Percentiles rank a stretch among this genome's conserved stretches.
Evolutionary conservation across 1,140 invertebrate species (phyloP).

Genomic region (Drosophila insularis): DNA sequence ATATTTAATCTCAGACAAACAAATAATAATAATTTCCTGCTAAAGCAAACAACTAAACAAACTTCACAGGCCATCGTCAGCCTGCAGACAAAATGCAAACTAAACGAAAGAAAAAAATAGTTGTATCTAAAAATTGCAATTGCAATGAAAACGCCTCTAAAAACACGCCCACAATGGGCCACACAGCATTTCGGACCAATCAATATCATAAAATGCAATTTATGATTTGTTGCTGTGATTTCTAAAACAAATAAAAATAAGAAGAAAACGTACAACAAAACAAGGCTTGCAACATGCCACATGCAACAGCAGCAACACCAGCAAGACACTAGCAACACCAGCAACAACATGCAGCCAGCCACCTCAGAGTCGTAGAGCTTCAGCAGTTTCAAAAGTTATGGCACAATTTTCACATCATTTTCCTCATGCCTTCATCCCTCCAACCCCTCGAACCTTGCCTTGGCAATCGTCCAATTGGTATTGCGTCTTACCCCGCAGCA

Average conservation of each 20-base stretch:
- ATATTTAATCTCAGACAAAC: constrained; percentile 63
- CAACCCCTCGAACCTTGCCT: not conserved
- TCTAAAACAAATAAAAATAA: constrained; percentile 79
- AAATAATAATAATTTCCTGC: constrained; percentile 75
- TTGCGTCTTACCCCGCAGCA: constrained; percentile 15
- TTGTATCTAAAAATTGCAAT: constrained; percentile 38
- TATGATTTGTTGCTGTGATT: constrained; percentile 80
- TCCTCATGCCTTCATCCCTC: constrained; percentile 23
- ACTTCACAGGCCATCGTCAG: constrained; percentile 30
- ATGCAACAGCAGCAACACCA: constrained; percentile 54
- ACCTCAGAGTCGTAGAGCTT: constrained; percentile 20
- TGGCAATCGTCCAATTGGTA: not conserved
- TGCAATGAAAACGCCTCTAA: constrained; percentile 38
- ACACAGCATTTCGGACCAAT: constrained; percentile 59
- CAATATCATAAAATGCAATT: constrained; percentile 81
- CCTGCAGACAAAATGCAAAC: constrained; percentile 18
- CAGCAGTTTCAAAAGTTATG: constrained; percentile 62
- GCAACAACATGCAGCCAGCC: constrained; percentile 37
- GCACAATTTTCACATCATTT: constrained; percentile 82
- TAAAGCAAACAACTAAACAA: constrained; percentile 60
- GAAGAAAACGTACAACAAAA: constrained; percentile 52
- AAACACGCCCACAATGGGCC: constrained; percentile 57
- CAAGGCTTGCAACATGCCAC: constrained; percentile 53
- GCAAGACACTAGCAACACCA: constrained; percentile 31
- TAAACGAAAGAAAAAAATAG: not conserved